Percentiles rank a stretch among this genome's conserved stretches.
phyloP scores from a whole-genome alignment of 2,888 invertebrate species.

The Agrotis exclamationis region DNA sequence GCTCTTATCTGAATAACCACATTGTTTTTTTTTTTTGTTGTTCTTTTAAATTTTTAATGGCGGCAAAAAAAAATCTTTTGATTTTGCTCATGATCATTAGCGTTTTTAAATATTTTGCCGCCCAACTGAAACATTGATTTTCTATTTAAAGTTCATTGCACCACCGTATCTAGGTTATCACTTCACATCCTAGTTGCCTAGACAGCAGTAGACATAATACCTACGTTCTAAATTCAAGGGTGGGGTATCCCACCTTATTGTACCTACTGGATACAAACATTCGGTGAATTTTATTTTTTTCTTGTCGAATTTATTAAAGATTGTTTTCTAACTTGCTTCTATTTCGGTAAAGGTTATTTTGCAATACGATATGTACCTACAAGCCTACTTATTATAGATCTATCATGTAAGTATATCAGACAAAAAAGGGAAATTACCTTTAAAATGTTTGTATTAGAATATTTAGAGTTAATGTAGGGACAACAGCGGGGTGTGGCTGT shows the following conservation, averaged over 20 bases:
- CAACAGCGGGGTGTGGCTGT: no score
- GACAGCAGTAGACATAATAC: not conserved
- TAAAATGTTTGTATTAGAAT: no score
- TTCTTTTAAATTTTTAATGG: no score
- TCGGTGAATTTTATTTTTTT: not conserved
- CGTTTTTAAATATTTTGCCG: not conserved
- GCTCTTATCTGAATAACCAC: slow-evolving; percentile 16
- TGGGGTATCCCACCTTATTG: not conserved
- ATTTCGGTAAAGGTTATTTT: not conserved
- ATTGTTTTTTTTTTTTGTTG: no score
- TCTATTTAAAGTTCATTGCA: slow-evolving; percentile 32
- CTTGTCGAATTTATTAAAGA: no score
- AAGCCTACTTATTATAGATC: not conserved
- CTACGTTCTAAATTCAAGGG: slow-evolving; percentile 10
- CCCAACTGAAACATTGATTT: slow-evolving; percentile 16
- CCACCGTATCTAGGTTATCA: slow-evolving; percentile 33
- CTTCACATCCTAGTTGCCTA: slow-evolving; percentile 7
- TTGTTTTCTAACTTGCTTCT: not conserved
- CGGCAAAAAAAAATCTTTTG: not conserved
- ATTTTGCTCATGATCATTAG: not conserved
- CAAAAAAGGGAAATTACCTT: not conserved
- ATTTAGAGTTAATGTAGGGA: no score
- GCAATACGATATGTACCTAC: not conserved
- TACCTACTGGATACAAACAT: not conserved
- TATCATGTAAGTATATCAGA: not conserved